Conservation (phyloP, 2,113 vertebrate species). For the Anoplopoma fimbria region DNA sequence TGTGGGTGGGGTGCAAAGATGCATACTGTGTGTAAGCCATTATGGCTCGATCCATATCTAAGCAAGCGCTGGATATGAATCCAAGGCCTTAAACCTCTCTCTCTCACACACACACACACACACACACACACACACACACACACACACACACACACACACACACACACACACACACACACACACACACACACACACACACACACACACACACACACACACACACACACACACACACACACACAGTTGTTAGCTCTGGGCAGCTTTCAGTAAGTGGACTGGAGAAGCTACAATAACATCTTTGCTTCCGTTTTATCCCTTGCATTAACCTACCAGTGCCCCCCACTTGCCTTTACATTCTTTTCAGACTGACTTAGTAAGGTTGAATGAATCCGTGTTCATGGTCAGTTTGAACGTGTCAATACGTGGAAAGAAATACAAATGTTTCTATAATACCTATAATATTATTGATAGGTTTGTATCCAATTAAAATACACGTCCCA, state of each 20-base stretch:
- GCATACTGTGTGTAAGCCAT: constrained; percentile 53
- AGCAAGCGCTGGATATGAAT: constrained; percentile 54
- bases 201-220: constrained; percentile 2
- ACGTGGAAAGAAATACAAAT: too few relatives aligned
- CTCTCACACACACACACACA: constrained; percentile 1
- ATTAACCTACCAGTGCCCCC: constrained; percentile 60
- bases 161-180: background rate
- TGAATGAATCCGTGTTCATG: constrained; percentile 12
- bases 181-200: constrained; percentile 12
- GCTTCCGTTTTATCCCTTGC: constrained; percentile 67
- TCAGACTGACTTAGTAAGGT: constrained; percentile 9
- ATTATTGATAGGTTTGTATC: too few relatives aligned
- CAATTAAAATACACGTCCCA: too few relatives aligned
- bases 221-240: background rate
- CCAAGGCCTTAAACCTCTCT: constrained; percentile 34
- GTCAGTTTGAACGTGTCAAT: background rate
- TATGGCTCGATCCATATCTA: constrained; percentile 29
- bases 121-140: constrained; percentile 8
- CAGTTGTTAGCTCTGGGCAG: constrained; percentile 31
- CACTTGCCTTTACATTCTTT: constrained; percentile 17
- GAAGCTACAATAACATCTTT: constrained; percentile 72
- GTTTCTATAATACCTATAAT: too few relatives aligned
- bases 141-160: constrained; percentile 7
- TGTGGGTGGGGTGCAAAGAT: constrained; percentile 57
- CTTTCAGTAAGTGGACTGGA: constrained; percentile 65